These are phyloP conservation scores for Amphipoea lucens DNA, from an alignment of 2,888 invertebrate genomes.

Conservation along the genomic window DNA sequence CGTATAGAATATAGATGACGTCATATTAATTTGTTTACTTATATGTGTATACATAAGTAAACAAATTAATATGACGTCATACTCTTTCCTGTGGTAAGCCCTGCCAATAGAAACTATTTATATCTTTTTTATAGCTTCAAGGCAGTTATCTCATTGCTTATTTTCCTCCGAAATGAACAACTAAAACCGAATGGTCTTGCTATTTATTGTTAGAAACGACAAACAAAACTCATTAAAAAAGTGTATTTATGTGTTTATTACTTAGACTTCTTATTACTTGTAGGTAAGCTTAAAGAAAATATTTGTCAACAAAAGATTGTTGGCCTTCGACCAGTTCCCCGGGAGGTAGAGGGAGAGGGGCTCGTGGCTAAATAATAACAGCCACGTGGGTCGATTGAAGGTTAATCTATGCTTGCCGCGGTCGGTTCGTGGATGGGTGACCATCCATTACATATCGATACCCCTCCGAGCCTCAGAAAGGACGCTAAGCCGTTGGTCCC, in stretches of 20 bases:
- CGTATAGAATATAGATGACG: too few species aligned
- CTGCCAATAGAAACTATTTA: slow-evolving; percentile 33
- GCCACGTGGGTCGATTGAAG: not conserved
- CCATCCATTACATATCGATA: too few species aligned
- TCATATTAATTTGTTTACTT: too few species aligned
- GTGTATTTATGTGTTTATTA: not conserved
- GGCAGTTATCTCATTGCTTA: slow-evolving; percentile 38
- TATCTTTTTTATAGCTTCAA: slow-evolving; percentile 42
- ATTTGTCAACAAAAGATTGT: not conserved
- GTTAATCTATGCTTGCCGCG: not conserved
- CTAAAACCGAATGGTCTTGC: slow-evolving; percentile 18
- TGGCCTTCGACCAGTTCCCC: not conserved
- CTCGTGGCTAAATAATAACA: not conserved
- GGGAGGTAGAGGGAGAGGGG: not conserved
- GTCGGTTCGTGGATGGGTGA: too few species aligned
- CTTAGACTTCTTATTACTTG: not conserved
- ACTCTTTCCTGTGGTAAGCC: too few species aligned
- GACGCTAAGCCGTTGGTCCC: too few species aligned
- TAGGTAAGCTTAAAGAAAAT: not conserved
- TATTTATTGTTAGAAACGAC: slow-evolving; percentile 10
- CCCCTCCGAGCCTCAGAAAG: too few species aligned
- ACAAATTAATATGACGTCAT: too few species aligned
- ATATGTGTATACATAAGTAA: too few species aligned
- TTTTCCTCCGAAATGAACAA: slow-evolving; percentile 39
- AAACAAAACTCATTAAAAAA: slow-evolving; percentile 1